Conservation (phyloP, 2,888 invertebrate species). For the Tricholauxania praeusta region DNA sequence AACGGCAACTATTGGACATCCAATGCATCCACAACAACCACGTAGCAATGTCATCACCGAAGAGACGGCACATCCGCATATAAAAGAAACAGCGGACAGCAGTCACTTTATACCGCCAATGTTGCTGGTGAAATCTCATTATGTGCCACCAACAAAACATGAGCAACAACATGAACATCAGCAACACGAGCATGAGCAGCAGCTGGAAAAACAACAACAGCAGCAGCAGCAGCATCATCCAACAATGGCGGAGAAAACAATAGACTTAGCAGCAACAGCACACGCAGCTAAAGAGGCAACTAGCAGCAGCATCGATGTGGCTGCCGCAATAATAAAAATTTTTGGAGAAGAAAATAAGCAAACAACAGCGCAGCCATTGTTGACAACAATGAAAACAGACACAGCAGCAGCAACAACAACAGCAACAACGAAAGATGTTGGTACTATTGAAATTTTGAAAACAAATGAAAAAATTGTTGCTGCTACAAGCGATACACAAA, state of each 20-base stretch:
- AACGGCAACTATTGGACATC: slow-evolving; percentile 59
- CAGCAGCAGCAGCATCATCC: slow-evolving; percentile 24
- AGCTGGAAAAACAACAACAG: slow-evolving; percentile 4
- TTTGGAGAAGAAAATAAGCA: slow-evolving; percentile 5
- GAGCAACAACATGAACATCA: slow-evolving; percentile 42
- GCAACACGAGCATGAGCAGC: slow-evolving; percentile 42
- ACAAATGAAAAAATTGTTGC: too few species aligned
- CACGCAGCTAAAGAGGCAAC: background rate
- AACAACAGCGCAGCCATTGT: slow-evolving; percentile 7
- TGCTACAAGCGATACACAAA: slow-evolving; percentile 8
- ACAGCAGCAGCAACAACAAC: slow-evolving; percentile 15
- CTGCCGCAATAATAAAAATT: slow-evolving; percentile 18
- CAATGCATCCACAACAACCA: slow-evolving; percentile 63
- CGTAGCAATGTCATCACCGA: slow-evolving; percentile 49
- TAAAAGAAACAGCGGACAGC: slow-evolving; percentile 63
- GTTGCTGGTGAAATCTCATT: slow-evolving; percentile 67
- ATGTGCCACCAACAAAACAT: slow-evolving; percentile 63
- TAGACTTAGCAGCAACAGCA: slow-evolving; percentile 17
- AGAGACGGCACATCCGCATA: slow-evolving; percentile 56
- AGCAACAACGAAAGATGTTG: slow-evolving; percentile 25
- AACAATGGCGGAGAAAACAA: slow-evolving; percentile 7
- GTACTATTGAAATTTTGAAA: too few species aligned
- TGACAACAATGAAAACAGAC: slow-evolving; percentile 28
- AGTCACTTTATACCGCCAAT: slow-evolving; percentile 68
- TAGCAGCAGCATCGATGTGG: slow-evolving; percentile 3